A percentile compares a stretch with the other conserved stretches of the same genome.
Evolutionary conservation across 2,797 vertebrate species (phyloP).

Genomic region (Antennarius maculatus): DNA sequence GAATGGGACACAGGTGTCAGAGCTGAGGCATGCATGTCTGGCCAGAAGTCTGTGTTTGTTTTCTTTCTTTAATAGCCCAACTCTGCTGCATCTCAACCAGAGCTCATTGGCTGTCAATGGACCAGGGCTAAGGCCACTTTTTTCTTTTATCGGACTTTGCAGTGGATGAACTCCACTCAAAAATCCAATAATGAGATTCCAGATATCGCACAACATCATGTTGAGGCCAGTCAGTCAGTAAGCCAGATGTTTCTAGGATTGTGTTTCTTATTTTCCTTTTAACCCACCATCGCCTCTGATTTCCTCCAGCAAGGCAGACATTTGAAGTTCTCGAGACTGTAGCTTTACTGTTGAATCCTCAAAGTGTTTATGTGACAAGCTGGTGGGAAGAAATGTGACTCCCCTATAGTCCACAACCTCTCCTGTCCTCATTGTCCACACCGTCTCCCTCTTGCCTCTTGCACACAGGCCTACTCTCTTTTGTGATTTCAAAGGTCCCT

Average conservation of each 20-base stretch:
- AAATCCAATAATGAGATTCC: conserved; percentile 58
- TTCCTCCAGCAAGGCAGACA: conserved; percentile 55
- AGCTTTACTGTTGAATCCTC: conserved; percentile 70
- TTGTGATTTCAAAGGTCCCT: conserved; percentile 64
- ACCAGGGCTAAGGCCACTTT: conserved; percentile 20
- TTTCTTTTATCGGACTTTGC: conserved; percentile 27
- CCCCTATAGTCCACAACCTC: conserved; percentile 55
- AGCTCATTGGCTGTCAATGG: conserved; percentile 64
- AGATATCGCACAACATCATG: conserved; percentile 41
- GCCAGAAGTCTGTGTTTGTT: conserved; percentile 75
- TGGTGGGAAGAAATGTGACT: conserved; percentile 69
- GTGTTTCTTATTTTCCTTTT: conserved; percentile 43
- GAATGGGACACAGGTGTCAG: conserved; percentile 78
- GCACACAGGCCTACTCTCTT: conserved; percentile 22
- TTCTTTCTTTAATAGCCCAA: conserved; percentile 67
- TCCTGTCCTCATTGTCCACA: conserved; percentile 44
- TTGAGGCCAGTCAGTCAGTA: conserved; percentile 39
- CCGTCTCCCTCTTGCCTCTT: conserved; percentile 36
- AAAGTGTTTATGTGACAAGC: conserved; percentile 74
- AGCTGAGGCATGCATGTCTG: conserved; percentile 51
- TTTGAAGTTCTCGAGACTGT: conserved; percentile 72
- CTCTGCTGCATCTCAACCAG: conserved; percentile 49
- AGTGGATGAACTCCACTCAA: conserved; percentile 40
- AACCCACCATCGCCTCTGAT: conserved; percentile 65
- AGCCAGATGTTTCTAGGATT: conserved; percentile 45